These are phyloP conservation scores for Limosa lapponica DNA, from an alignment of 2,797 vertebrate species.

Conservation along the genomic window DNA sequence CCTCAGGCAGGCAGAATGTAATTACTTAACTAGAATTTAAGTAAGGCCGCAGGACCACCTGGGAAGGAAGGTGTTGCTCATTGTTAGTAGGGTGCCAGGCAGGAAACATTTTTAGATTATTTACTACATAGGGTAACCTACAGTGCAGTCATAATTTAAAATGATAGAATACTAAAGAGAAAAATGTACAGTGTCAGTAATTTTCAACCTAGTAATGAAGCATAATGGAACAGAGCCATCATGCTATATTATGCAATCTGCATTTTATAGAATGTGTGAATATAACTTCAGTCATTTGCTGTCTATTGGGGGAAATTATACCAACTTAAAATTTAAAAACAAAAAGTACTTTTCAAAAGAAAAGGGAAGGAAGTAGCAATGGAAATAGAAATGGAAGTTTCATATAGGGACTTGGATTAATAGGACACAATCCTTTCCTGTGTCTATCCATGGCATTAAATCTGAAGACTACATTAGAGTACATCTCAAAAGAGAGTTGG, in stretches of 20 bases:
- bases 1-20: background rate
- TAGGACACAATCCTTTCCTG: background rate
- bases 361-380: background rate
- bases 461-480: background rate
- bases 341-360: background rate
- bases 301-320: background rate
- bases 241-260: background rate
- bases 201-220: constrained; percentile 8
- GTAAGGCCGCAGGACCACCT: background rate
- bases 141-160: background rate
- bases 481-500: background rate
- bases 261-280: background rate
- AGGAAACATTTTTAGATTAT: background rate
- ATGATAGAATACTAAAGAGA: background rate
- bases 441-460: background rate
- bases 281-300: constrained; percentile 14
- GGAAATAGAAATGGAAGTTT: background rate
- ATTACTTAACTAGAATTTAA: background rate
- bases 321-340: background rate
- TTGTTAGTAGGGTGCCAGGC: background rate
- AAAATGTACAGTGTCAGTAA: background rate
- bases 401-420: background rate
- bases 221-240: background rate
- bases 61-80: background rate
- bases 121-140: background rate